These are phyloP conservation scores for Porites lobata DNA, from an alignment of 92 coral and sea anemone genomes.

Conservation along the genomic window DNA sequence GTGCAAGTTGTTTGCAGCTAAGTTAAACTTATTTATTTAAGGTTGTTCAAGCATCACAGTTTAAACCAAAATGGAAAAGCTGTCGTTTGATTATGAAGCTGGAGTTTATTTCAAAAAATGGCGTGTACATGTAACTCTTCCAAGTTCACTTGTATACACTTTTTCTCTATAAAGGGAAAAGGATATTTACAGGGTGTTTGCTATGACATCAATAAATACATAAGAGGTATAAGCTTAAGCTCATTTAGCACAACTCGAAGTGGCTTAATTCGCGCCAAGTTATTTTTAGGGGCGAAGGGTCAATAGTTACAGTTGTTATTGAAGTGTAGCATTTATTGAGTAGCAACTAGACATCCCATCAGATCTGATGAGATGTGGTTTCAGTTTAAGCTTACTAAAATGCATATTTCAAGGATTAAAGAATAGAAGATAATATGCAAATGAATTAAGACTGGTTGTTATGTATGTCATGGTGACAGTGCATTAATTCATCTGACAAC, in stretches of 20 bases:
- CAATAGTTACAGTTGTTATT: background rate
- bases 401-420: too few species aligned
- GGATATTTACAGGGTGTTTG: too few species aligned
- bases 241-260: background rate
- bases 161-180: too few species aligned
- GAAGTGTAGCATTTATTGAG: background rate
- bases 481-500: background rate
- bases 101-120: too few species aligned
- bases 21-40: too few species aligned
- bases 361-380: background rate
- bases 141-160: too few species aligned
- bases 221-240: background rate
- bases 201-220: background rate
- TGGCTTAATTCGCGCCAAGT: background rate
- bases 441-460: background rate
- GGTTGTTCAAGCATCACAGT: background rate
- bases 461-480: conserved; percentile 22
- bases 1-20: background rate
- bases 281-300: background rate
- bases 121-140: too few species aligned
- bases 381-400: too few species aligned
- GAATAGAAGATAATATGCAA: background rate
- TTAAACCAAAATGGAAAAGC: conserved; percentile 5
- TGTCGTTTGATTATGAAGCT: too few species aligned
- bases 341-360: too few species aligned